Conservation (phyloP, 2,113 vertebrate genomes). For the Chaetodon trifascialis region DNA sequence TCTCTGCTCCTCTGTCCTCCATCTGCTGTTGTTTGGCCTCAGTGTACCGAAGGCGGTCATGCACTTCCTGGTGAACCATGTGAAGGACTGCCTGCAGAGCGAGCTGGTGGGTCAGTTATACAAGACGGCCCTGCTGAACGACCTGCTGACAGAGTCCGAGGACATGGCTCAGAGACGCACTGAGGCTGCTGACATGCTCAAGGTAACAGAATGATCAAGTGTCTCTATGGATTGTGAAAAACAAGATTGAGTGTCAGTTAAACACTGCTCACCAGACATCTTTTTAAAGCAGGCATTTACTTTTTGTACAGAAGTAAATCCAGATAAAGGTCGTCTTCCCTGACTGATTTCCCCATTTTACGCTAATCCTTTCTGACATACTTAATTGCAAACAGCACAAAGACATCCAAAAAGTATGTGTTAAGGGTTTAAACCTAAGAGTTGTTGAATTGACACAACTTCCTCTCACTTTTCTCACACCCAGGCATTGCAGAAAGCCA, state of each 20-base stretch:
- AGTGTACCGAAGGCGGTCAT: conserved; percentile 99
- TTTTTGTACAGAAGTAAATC: neutral
- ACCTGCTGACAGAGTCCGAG: conserved; percentile 97
- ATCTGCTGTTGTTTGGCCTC: conserved; percentile 24
- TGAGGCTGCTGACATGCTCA: conserved; percentile 97
- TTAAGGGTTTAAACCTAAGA: neutral
- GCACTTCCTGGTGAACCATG: conserved; percentile 99
- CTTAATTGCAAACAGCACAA: no score
- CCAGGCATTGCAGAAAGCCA: conserved; percentile 97
- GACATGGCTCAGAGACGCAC: conserved; percentile 99
- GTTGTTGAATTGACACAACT: neutral
- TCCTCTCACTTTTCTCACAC: neutral
- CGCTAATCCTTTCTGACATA: no score
- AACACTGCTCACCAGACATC: neutral
- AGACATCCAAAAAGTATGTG: no score
- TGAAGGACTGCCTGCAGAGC: conserved; percentile 98
- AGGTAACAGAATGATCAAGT: conserved; percentile 82
- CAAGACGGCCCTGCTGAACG: conserved; percentile 91
- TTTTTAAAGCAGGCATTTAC: neutral
- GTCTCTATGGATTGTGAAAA: neutral
- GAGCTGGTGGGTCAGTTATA: conserved; percentile 98
- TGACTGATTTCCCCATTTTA: neutral
- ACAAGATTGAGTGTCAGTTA: conserved; percentile 2
- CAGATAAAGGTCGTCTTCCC: neutral
- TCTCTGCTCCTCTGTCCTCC: neutral